A percentile compares a stretch with the other conserved stretches of the same genome.
phyloP scores from a whole-genome alignment of 2,113 vertebrate genomes.

The Ctenomys sociabilis region DNA sequence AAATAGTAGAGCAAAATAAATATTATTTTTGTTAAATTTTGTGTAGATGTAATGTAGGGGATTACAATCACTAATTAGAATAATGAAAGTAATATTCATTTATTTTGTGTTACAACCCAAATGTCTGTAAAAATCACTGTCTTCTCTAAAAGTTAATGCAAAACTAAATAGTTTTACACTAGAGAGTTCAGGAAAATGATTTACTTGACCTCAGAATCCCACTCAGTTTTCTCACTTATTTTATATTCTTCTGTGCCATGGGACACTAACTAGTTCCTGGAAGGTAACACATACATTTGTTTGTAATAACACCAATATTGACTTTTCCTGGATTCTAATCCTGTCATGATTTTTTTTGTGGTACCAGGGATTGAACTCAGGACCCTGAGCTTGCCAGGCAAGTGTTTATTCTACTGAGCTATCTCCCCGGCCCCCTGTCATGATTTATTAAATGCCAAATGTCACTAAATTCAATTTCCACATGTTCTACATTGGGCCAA shows the following conservation, averaged over 20 bases:
- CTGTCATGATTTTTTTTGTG: not conserved
- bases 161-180: not conserved
- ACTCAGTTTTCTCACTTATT: not conserved
- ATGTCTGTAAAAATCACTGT: not conserved
- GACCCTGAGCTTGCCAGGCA: no score
- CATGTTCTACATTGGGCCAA: not conserved
- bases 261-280: not conserved
- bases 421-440: no score
- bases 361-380: no score
- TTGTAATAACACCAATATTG: not conserved
- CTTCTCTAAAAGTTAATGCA: not conserved
- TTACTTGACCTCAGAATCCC: not conserved
- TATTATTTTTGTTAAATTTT: not conserved
- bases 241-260: not conserved
- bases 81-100: not conserved
- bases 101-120: not conserved
- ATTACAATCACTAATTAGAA: not conserved
- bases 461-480: not conserved
- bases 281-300: not conserved
- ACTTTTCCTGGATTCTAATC: not conserved
- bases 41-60: not conserved
- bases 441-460: not conserved
- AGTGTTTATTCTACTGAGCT: no score
- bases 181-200: not conserved
- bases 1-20: not conserved